Conservation (phyloP, 1,140 invertebrate genomes). For the Dinothrombium tinctorium region DNA sequence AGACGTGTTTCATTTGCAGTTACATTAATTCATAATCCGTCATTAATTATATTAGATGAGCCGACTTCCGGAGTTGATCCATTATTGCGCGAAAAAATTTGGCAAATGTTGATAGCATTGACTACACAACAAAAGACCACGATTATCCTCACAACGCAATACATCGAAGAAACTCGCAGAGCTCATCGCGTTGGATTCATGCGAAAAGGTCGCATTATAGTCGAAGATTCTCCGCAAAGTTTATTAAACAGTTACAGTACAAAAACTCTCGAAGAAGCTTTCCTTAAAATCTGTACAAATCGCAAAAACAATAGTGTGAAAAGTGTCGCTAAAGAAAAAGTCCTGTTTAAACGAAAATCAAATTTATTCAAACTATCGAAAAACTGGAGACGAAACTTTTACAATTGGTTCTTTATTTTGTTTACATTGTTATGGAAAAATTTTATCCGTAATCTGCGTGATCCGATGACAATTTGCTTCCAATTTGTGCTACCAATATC, state of each 20-base stretch:
- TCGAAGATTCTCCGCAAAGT: neutral
- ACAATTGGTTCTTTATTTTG: conserved; percentile 1
- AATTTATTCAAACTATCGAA: neutral
- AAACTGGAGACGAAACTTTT: neutral
- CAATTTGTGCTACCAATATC: conserved; percentile 72
- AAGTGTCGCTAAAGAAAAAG: neutral
- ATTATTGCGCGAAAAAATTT: conserved; percentile 59
- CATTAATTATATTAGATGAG: conserved; percentile 16
- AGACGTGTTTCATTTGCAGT: conserved; percentile 73
- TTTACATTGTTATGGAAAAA: conserved; percentile 7
- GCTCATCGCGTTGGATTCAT: conserved; percentile 22
- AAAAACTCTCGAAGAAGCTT: conserved; percentile 6
- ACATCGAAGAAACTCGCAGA: conserved; percentile 23
- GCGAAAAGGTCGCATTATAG: conserved; percentile 15
- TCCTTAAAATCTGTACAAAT: conserved; percentile 6
- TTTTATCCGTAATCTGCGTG: conserved; percentile 10
- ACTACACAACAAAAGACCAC: conserved; percentile 34
- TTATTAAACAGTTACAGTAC: neutral
- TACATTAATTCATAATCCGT: conserved; percentile 47
- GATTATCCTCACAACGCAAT: conserved; percentile 24
- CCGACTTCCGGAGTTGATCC: conserved; percentile 21
- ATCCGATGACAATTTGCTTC: conserved; percentile 42
- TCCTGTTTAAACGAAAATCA: neutral
- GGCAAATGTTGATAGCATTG: conserved; percentile 62
- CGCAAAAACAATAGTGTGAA: neutral